Percentiles rank a stretch among this genome's conserved stretches.
Conservation (phyloP, 1,140 invertebrate species). For the Apis florea region DNA sequence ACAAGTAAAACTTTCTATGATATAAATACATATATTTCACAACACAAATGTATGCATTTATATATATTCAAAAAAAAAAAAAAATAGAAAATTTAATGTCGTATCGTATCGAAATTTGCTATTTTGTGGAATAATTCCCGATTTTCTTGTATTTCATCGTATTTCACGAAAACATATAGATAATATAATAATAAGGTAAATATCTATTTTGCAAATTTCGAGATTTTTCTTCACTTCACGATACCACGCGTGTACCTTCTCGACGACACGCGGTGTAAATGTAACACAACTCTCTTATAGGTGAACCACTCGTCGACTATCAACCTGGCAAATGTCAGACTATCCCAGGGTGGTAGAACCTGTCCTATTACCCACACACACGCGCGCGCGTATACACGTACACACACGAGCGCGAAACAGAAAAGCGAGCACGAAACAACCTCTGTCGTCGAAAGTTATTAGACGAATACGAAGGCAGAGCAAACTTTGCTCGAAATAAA, state of each 20-base stretch:
- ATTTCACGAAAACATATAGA: too few relatives aligned
- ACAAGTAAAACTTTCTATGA: too few relatives aligned
- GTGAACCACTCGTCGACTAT: constrained; percentile 65
- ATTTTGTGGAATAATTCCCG: too few relatives aligned
- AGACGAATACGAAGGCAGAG: constrained; percentile 46
- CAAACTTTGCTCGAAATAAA: background rate
- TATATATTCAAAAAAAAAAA: too few relatives aligned
- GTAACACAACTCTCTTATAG: constrained; percentile 56
- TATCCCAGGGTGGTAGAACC: constrained; percentile 55
- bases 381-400: background rate
- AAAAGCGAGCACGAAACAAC: background rate
- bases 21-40: too few relatives aligned
- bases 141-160: too few relatives aligned
- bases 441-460: constrained; percentile 50
- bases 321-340: constrained; percentile 71
- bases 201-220: too few relatives aligned
- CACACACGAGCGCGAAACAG: background rate
- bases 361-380: constrained; percentile 39
- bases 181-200: too few relatives aligned
- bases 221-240: background rate
- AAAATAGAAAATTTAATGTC: too few relatives aligned
- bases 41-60: too few relatives aligned
- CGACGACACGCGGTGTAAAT: constrained; percentile 31
- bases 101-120: too few relatives aligned
- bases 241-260: constrained; percentile 23